Conservation (phyloP, 2,113 vertebrate species). For the Python bivittatus region DNA sequence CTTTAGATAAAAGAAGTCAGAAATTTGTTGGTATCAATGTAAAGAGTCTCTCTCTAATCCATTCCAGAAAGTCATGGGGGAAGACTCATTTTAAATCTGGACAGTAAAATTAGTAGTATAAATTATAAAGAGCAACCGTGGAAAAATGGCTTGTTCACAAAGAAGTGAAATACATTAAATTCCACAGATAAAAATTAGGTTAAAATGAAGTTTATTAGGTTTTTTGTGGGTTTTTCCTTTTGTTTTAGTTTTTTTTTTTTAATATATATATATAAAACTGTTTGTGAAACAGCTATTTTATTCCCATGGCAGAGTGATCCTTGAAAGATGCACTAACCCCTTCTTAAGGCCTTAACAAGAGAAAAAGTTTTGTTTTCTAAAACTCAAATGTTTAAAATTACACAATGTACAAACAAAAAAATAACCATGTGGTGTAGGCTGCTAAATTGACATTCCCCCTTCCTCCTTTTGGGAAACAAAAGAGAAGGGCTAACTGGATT, state of each 20-base stretch:
- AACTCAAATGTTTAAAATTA: conserved; percentile 76
- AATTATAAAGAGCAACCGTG: conserved; percentile 57
- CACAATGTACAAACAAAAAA: conserved; percentile 71
- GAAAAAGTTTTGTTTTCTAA: conserved; percentile 64
- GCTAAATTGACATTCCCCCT: conserved; percentile 59
- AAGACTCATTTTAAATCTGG: conserved; percentile 47
- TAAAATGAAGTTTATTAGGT: conserved; percentile 85
- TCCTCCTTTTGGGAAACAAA: conserved; percentile 67
- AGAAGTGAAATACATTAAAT: conserved; percentile 53
- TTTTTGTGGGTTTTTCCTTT: conserved; percentile 68
- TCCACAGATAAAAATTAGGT: conserved; percentile 77
- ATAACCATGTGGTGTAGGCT: conserved; percentile 46
- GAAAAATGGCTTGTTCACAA: not conserved
- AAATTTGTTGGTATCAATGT: not conserved
- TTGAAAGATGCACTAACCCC: conserved; percentile 85
- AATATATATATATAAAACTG: conserved; percentile 78
- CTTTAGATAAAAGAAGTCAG: not conserved
- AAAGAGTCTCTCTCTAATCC: conserved; percentile 38
- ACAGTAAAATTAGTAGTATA: conserved; percentile 41
- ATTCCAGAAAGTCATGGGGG: conserved; percentile 34
- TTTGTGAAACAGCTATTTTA: conserved; percentile 85
- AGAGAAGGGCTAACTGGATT: conserved; percentile 46
- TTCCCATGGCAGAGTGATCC: conserved; percentile 81
- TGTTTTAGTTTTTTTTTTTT: conserved; percentile 73
- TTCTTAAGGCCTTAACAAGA: conserved; percentile 84